Base-by-base conservation (phyloP, 2,888 invertebrate genomes). In the Neuroscelio doddi region DNA sequence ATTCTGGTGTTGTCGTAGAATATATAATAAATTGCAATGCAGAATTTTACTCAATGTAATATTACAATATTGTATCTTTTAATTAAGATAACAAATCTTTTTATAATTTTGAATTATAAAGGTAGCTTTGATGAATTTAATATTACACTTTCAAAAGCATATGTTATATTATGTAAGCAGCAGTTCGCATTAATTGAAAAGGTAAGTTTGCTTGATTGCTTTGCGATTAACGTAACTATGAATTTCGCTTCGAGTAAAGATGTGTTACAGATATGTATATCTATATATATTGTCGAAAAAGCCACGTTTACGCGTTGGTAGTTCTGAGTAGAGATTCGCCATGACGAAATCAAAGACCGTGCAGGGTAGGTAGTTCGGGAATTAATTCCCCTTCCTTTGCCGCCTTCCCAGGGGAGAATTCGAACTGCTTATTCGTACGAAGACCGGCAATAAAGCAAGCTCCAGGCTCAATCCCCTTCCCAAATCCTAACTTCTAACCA, bases 341-440 rank as follows among this genome's bases (percentile, higher is more conserved):
- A 71, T 67, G 64, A 50, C 61, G 62, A 64, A 70, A 68, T 75
- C 71, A 76, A 74, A 74, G 71, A 71, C 68, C 53, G 46, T 41
- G 55, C 26, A 27, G 50, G 49, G 32, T 55, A 30, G 61, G 65
- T 62, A 62, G 59, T 66, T 66, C 56, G 63, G 59, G 59, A 75
- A 76, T 71, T 70, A 72, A 74, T 66, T 74, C 69, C 65, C 50
- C 64, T 61, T 64, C 58, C 63, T 58, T 63, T 49, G 42, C 56
- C 44, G 45, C 34, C 59, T 62, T 72, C 74, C 66, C 71, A 57
- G 53, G 70, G 64, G 72, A 69, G 69, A 66, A 67, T 61, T 68
- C 65, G 68, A 70, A 70, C 68, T 71, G 74, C 72, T 71, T 72
- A 73, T 76, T 75, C 74, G 72, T 74, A 71, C 70, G 53, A 67